Base-by-base conservation (phyloP, 2,888 invertebrate species). In the Ochropleura leucogaster region DNA sequence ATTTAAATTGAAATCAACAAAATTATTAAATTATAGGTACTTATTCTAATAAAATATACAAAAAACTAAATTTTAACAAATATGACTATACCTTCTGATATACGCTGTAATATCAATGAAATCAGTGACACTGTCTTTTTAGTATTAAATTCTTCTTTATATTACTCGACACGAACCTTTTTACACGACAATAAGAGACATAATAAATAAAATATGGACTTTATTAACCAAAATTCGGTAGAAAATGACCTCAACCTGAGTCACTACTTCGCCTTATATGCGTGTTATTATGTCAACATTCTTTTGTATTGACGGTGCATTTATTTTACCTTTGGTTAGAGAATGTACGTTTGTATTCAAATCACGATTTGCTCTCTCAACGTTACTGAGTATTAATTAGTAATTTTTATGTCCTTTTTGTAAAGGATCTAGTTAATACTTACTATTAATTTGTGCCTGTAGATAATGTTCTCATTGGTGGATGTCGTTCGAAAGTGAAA, bases 281-380 rank as follows among this genome's bases (percentile, higher is more conserved):
- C 42, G 16, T 69, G 73, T 84, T 89, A 83, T 78, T 85, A 81
- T 68, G 78, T 62, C 87, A 70, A 75, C 89, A 89, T 89, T 89
- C 85, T 84, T 88, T 79, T 73, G 78, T 74, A 79, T 80, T 87
- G 88, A 89, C 89, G 66, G 71, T 84, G 82, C 81, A 84, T 84
- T 85, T 82, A 74, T 77, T 79, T 46, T 53, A 53, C 62, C 67
- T 88, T 79, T 85, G 67, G 68, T 74, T 82, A 65, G 68, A 66
- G 82, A 85, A 74, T 40, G n/a, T 46, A 8, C 0, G 20, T 77
- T 14, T 14, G 59, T 53, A 68, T 44, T 66, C 42, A 16, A 57
- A 63, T 72, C 66, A 66, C 49, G 20, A 72, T 63, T 66, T 65
- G 16, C 42, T 53, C 42, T 53, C 60, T n/a, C 14, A 3, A 40